Conservation (phyloP, 2,113 vertebrate species). For the Neodontobutis hainanensis region DNA sequence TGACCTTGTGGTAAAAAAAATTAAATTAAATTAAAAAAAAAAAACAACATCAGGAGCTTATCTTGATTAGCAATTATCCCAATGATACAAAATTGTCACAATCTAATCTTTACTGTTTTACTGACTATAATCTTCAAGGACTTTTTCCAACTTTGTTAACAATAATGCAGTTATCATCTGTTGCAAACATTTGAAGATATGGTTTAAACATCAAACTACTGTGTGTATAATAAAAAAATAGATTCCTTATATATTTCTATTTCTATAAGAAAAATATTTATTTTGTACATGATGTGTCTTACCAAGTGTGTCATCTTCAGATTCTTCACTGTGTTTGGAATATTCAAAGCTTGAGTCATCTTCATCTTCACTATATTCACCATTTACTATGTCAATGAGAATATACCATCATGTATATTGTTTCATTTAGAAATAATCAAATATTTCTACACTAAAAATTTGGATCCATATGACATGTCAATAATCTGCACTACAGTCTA, state of each 20-base stretch:
- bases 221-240: not conserved
- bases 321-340: not conserved
- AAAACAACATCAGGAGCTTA: too few relatives aligned
- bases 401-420: not conserved
- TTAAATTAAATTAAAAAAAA: too few relatives aligned
- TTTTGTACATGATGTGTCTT: not conserved
- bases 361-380: constrained; percentile 4
- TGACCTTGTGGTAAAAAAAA: too few relatives aligned
- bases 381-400: constrained; percentile 21
- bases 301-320: not conserved
- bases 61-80: too few relatives aligned
- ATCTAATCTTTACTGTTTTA: too few relatives aligned
- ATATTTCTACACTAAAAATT: not conserved
- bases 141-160: not conserved
- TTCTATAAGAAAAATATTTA: not conserved
- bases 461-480: too few relatives aligned
- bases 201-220: not conserved
- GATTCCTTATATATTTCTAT: too few relatives aligned
- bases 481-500: too few relatives aligned
- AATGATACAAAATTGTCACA: too few relatives aligned
- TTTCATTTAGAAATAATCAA: not conserved
- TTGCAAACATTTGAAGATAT: not conserved
- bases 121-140: too few relatives aligned
- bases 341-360: not conserved
- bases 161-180: not conserved